A percentile compares a stretch with the other conserved stretches of the same genome.
Conservation (phyloP, 2,113 vertebrate genomes). For the Phoenicopterus ruber region DNA sequence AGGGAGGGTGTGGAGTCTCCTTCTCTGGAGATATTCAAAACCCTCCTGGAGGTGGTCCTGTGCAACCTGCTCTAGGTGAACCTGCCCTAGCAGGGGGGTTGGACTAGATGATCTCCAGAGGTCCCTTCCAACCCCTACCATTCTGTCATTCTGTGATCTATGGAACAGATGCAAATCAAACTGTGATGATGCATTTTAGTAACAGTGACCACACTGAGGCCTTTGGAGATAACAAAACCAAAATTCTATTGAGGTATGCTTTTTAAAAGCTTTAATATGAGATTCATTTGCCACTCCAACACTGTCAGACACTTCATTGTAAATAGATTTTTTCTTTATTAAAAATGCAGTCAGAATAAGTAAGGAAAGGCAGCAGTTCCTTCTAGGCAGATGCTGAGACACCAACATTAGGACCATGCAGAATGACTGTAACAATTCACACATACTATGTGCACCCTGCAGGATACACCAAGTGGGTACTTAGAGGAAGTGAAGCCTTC, state of each 20-base stretch:
- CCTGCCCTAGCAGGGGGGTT: too few species aligned
- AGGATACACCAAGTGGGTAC: not conserved
- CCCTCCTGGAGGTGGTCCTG: too few species aligned
- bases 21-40: too few species aligned
- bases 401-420: not conserved
- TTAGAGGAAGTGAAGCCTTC: not conserved
- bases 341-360: not conserved
- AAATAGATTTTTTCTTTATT: not conserved
- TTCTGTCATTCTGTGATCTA: too few species aligned
- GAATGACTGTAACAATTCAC: not conserved
- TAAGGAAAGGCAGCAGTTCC: not conserved
- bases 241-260: not conserved
- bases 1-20: too few species aligned
- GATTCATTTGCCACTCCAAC: not conserved
- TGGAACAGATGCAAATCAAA: not conserved
- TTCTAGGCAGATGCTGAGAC: not conserved
- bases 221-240: not conserved
- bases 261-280: not conserved
- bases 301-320: not conserved
- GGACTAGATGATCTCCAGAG: too few species aligned
- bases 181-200: not conserved
- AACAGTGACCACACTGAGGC: not conserved
- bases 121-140: too few species aligned
- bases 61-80: too few species aligned
- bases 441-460: not conserved